These are phyloP conservation scores for Ceyx cyanopectus DNA, from an alignment of 2,113 vertebrate species.

Conservation along the genomic window DNA sequence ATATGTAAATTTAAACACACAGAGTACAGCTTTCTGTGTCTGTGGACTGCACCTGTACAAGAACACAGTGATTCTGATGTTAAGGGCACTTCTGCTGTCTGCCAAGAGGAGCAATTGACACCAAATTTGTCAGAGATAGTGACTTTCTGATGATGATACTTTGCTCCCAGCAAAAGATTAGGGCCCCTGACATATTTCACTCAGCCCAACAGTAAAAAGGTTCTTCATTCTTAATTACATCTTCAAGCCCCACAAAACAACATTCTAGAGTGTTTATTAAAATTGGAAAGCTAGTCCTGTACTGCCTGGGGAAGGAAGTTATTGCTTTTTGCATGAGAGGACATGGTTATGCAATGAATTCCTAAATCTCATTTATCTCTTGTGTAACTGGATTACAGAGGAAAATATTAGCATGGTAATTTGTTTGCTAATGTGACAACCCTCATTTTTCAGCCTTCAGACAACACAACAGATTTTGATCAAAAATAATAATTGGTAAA, in stretches of 20 bases:
- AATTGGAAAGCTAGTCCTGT: conserved; percentile 28
- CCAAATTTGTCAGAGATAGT: background rate
- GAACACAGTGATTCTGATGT: background rate
- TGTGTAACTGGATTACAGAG: conserved; percentile 37
- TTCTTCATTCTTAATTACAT: conserved; percentile 39
- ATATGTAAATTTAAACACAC: background rate
- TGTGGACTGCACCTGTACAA: background rate
- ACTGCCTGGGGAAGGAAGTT: conserved; percentile 25
- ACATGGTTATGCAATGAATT: background rate
- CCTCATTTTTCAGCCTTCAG: background rate
- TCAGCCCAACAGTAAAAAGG: background rate
- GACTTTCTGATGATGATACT: conserved; percentile 10
- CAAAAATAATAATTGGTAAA: conserved; percentile 15
- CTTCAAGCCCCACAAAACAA: conserved; percentile 5
- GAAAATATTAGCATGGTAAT: conserved; percentile 43
- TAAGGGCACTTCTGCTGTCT: background rate
- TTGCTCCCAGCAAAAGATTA: conserved; percentile 1
- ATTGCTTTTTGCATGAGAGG: conserved; percentile 19
- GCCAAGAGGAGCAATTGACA: background rate
- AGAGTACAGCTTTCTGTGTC: background rate
- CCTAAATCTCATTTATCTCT: conserved; percentile 50
- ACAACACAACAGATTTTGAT: background rate
- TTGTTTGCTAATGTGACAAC: conserved; percentile 27
- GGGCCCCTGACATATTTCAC: background rate
- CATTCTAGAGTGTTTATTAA: conserved; percentile 33